Evolutionary conservation across 2,113 vertebrate genomes (phyloP).

Genomic region (Pardalotus punctatus): DNA sequence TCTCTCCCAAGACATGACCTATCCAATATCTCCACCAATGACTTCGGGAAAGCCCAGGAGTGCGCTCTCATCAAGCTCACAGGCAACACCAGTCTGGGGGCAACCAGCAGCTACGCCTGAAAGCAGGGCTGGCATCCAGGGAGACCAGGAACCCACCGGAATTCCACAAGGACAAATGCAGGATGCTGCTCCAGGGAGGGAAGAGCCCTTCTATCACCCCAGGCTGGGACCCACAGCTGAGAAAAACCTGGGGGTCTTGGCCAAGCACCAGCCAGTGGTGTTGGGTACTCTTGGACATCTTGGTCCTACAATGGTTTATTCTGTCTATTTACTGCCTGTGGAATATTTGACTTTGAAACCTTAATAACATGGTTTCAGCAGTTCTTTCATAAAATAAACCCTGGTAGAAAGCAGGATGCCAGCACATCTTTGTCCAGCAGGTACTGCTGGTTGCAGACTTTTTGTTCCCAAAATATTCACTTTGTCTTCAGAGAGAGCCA

Average conservation of each 20-base stretch:
- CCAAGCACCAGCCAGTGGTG: rapidly evolving
- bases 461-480: not conserved
- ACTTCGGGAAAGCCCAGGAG: not conserved
- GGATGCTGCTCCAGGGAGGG: not conserved
- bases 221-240: rapidly evolving
- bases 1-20: not conserved
- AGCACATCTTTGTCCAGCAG: not conserved
- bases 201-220: not conserved
- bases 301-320: not conserved
- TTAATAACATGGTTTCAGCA: not conserved
- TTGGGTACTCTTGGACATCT: not conserved
- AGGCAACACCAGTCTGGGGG: not conserved
- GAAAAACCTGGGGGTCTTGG: not conserved
- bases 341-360: not conserved
- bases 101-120: rapidly evolving
- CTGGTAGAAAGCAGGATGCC: not conserved
- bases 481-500: not conserved
- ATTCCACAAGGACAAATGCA: not conserved
- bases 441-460: not conserved
- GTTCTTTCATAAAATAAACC: not conserved
- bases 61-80: rapidly evolving
- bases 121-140: not conserved
- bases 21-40: rapidly evolving
- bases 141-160: not conserved
- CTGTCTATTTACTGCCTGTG: not conserved